Percentiles rank a stretch among this genome's conserved stretches.
phyloP scores from a whole-genome alignment of 1,140 invertebrate species.

The Monochamus saltuarius region DNA sequence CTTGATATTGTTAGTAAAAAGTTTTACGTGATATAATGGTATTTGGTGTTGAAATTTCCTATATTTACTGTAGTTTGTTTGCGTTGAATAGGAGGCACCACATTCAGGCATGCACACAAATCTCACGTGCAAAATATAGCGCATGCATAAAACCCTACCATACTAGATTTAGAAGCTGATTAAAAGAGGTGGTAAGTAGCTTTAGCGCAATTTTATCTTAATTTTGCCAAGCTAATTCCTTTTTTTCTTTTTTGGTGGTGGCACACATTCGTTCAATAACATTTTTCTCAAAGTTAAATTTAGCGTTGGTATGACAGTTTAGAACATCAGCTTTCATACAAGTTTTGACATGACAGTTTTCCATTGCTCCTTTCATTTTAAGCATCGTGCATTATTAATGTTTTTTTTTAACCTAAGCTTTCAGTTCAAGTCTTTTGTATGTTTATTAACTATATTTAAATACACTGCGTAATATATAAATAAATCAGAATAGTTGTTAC shows the following conservation, averaged over 20 bases:
- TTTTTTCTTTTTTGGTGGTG: constrained; percentile 37
- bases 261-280: constrained; percentile 1
- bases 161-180: constrained; percentile 49
- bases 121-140: constrained; percentile 45
- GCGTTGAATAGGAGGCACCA: constrained; percentile 47
- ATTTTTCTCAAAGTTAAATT: constrained; percentile 9
- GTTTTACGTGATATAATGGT: constrained; percentile 31
- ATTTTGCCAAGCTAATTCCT: constrained; percentile 32
- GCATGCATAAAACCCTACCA: constrained; percentile 48
- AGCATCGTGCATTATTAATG: not conserved
- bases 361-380: no score
- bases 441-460: not conserved
- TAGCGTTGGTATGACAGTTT: no score
- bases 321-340: no score
- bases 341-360: no score
- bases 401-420: constrained; percentile 18
- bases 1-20: no score
- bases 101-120: constrained; percentile 47
- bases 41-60: constrained; percentile 28
- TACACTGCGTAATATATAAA: no score
- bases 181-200: constrained; percentile 46
- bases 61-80: constrained; percentile 49
- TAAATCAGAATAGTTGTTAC: no score
- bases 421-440: constrained; percentile 18
- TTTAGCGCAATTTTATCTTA: constrained; percentile 44